Evolutionary conservation across 1,140 invertebrate genomes (phyloP), one percentile per base, ranked within the genome.

Genomic region (Bathynomus jamesi): DNA sequence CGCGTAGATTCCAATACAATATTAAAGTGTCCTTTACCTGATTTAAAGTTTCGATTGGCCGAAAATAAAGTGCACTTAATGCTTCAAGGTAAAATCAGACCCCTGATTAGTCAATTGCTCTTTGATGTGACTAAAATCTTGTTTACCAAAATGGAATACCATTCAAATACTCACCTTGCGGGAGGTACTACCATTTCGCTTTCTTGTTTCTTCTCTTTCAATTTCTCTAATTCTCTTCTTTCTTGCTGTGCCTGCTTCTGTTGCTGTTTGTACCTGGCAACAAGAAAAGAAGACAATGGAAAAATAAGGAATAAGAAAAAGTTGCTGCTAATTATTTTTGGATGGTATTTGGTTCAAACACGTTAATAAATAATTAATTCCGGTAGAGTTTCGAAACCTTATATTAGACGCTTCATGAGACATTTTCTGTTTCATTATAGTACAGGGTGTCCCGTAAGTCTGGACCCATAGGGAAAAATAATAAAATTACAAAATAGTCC

Each of bases 201-300:
- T 64, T 76, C 74, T 28, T 67, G 69, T 28, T 76, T 76, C 64
- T 76, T 76, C 67, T 76, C 74, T 27, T 70, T 63, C 8, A 72
- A 28, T 62, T 76, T 78, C 61, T 77, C 73, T 28, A 76, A 77
- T 71, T 78, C 78, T 63, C 76, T 75, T 65, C 78, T 65, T 65
- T 79, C 79, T 28, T 77, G 76, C 32, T 80, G 78, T 32, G 88
- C 85, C 78, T 92, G 90, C 82, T 96, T 96, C 66, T 93, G 88
- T 76, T 92, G 91, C 82, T 96, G 94, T 80, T 94, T 94, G 83
- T 94, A 74, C 60, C 67, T 74, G 29, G 11, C 11, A 32, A 29
- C 46, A 53, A 53, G 46, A 13, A n/a, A 13, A 53, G n/a, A 53
- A 53, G n/a, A 53, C n/a, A 53, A 53, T n/a, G 11, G 46, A 13